Evolutionary conservation across 2,888 invertebrate genomes (phyloP), one percentile per base, ranked within the genome.

Genomic region (Hesperia comma): DNA sequence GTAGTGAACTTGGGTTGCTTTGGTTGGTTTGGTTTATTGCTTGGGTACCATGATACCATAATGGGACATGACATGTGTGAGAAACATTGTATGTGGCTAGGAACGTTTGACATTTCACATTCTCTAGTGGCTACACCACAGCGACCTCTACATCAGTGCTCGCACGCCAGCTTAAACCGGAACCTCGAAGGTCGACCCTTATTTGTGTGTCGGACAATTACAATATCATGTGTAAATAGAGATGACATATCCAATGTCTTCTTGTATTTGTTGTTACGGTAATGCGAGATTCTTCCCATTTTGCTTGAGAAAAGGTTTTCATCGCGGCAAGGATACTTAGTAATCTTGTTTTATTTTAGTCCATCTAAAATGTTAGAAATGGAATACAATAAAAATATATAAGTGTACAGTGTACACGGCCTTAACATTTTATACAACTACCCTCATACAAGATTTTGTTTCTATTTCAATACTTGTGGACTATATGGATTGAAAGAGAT

Each of bases 131-230:
- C 21, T 26, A 7, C 37, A 41, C n/a, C 12, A 49, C 26, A 32
- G 51, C 64, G 57, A 53, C 64, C 53, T 58, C 58, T 64, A 21
- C 32, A 26, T n/a, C 21, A 4, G 3, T 26, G 5, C 15, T 12
- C 14, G 17, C 19, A 10, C 17, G 37, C 14, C 32, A 7, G 60
- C 58, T 54, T 21, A 54, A 33, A 66, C 60, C 60, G 66, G 58
- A 66, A 46, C 53, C 10, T 21, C 46, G 54, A 66, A 60, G 66
- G 66, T 60, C 66, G 60, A 60, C 60, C 60, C 60, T 66, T 55
- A 54, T 54, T 41, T 46, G 53, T 43, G 17, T 46, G 26, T 33
- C 12, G 32, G 60, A 49, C 33, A 33, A 60, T 32, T 41, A 37
- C 57, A 33, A 40, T 51, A 51, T 51, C 32, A 17, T 58, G 49